Percentiles rank a stretch among this genome's conserved stretches.
Conservation (phyloP, 1,140 invertebrate species). For the Atta cephalotes region DNA sequence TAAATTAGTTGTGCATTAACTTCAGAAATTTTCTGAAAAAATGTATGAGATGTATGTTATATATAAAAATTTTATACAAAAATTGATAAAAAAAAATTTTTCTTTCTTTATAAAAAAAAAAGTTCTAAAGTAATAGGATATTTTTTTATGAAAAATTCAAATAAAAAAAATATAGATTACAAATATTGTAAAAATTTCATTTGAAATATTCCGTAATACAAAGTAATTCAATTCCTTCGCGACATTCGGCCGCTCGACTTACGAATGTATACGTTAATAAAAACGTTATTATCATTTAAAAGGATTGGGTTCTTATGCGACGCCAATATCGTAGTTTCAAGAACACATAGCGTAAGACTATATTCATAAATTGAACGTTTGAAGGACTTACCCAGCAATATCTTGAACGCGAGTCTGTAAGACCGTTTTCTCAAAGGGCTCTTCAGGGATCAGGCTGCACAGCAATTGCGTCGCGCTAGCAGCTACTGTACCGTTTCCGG, state of each 20-base stretch:
- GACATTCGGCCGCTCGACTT: neutral
- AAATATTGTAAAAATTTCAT: constrained; percentile 4
- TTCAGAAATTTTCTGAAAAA: neutral
- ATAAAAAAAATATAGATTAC: neutral
- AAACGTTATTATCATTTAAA: constrained; percentile 50
- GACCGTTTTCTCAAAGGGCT: constrained; percentile 80
- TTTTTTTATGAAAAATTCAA: neutral
- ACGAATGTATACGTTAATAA: constrained; percentile 20
- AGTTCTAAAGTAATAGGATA: neutral
- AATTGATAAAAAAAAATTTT: neutral
- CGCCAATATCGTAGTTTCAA: constrained; percentile 49
- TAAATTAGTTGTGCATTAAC: neutral
- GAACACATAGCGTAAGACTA: constrained; percentile 43
- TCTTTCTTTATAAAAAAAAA: neutral
- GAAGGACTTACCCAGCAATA: constrained; percentile 82
- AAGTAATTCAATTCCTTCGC: neutral
- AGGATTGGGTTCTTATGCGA: constrained; percentile 6
- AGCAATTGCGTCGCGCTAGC: constrained; percentile 83
- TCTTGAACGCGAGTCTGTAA: constrained; percentile 83
- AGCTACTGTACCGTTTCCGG: constrained; percentile 81
- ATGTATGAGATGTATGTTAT: neutral
- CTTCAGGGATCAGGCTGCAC: constrained; percentile 83
- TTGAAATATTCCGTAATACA: neutral
- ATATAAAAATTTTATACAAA: neutral
- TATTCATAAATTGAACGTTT: constrained; percentile 26